phyloP scores from a whole-genome alignment of 2,888 invertebrate genomes.

The Sthenelais limicola region DNA sequence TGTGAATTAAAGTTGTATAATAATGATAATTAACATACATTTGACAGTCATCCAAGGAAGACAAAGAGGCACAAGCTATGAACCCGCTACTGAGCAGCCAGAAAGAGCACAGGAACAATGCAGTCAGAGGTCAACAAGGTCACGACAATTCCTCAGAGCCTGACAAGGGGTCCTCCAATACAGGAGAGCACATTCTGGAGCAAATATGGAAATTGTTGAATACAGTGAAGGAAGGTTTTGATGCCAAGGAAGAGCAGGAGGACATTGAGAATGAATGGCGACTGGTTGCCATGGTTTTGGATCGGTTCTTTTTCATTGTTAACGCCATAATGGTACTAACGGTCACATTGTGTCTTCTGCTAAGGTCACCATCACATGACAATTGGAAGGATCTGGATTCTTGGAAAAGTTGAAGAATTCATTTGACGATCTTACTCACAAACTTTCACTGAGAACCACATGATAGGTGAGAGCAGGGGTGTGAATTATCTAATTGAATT shows the following conservation, averaged over 20 bases:
- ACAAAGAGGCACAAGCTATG: not conserved
- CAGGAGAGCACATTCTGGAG: not conserved
- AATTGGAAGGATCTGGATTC: slow-evolving; percentile 17
- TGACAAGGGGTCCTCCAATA: not conserved
- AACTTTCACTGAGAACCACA: no score
- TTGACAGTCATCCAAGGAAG: no score
- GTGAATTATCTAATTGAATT: no score
- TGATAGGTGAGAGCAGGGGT: no score
- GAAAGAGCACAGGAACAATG: not conserved
- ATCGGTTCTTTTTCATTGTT: slow-evolving; percentile 29
- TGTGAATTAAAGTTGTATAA: no score
- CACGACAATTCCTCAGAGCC: not conserved
- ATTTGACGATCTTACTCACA: no score
- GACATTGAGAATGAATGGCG: no score
- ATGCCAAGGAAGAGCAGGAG: not conserved
- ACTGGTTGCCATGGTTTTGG: slow-evolving; percentile 21
- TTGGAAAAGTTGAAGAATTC: no score
- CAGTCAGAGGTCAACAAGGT: not conserved
- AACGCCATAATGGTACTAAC: slow-evolving; percentile 11
- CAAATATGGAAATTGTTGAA: not conserved
- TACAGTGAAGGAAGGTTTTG: not conserved
- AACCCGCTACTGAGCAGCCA: slow-evolving; percentile 16
- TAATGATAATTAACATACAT: no score
- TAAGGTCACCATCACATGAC: slow-evolving; percentile 7
- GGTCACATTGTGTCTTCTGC: slow-evolving; percentile 14